phyloP scores from a whole-genome alignment of 2,113 vertebrate genomes.

The Paratilapia polleni region DNA sequence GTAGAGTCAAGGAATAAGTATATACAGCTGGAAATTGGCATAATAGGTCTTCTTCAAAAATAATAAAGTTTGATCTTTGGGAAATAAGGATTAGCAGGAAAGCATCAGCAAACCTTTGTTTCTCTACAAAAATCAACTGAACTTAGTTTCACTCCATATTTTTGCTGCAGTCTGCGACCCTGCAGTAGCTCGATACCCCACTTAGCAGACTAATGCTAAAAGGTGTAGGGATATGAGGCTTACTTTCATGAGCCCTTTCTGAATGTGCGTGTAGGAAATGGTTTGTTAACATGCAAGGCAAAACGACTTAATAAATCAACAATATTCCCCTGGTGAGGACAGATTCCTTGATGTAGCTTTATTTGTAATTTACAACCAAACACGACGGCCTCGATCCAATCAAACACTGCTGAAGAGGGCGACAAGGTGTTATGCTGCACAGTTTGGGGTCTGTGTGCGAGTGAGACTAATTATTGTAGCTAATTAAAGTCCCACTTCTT shows the following conservation, averaged over 20 bases:
- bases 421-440: slow-evolving; percentile 39
- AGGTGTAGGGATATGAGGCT: neutral
- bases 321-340: neutral
- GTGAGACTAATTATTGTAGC: slow-evolving; percentile 69
- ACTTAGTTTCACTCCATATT: too few species aligned
- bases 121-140: too few species aligned
- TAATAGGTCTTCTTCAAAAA: too few species aligned
- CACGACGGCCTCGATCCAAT: slow-evolving; percentile 14
- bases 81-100: too few species aligned
- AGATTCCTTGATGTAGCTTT: neutral
- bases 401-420: slow-evolving; percentile 13
- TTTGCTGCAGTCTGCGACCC: too few species aligned
- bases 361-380: slow-evolving; percentile 14
- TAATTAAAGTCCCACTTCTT: slow-evolving; percentile 78
- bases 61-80: too few species aligned
- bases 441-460: slow-evolving; percentile 28
- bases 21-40: too few species aligned
- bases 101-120: too few species aligned
- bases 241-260: neutral
- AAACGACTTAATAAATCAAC: neutral
- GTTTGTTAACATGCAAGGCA: accelerated
- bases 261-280: neutral
- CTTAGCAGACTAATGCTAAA: neutral
- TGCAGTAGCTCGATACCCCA: too few species aligned
- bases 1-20: too few species aligned